Base-by-base conservation (phyloP, 2,888 invertebrate species). In the Antheraea yamamai region DNA sequence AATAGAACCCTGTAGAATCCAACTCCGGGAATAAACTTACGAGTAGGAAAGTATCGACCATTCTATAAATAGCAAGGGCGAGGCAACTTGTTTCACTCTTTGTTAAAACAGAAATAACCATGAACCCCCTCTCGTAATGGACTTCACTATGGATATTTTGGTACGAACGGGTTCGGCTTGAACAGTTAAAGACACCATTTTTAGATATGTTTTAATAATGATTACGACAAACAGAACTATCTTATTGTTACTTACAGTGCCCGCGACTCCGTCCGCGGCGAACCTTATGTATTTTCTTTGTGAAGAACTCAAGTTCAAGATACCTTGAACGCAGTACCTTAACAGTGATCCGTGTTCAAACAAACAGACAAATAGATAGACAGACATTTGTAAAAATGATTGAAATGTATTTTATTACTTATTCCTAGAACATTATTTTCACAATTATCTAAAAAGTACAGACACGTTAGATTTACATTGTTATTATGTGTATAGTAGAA, bases 1-100 rank as follows among this genome's bases (percentile, higher is more conserved):
- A 92, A 92, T 92, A 92, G 85, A 85, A 79, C 85, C 88, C 88
- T 88, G 89, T 89, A 85, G 84, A 89, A 87, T 73, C 85, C 84
- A 86, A 83, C 85, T 85, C 88, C 87, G 83, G 88, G 88, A 92
- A 91, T 91, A 90, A 81, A 85, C 84, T 78, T 79, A 83, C 81
- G 80, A 86, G 85, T 89, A 88, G 85, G 88, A 90, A 92, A 91
- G 89, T 90, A 91, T 90, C 87, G 88, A 87, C 79, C 86, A 78
- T 76, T 84, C 84, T 93, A 93, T 91, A 88, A 84, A 86, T 90
- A 91, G 90, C 80, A 74, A 74, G 79, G 81, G 80, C 81, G 82
- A 79, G 79, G 81, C 85, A 87, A 89, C 88, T 91, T 87, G 89
- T 88, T 82, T 87, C 84, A 87, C 87, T 89, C 92, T 91, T 91